Evolutionary conservation across 2,888 invertebrate species (phyloP), one percentile per base, ranked within the genome.

Genomic region (Lutraria lutraria): DNA sequence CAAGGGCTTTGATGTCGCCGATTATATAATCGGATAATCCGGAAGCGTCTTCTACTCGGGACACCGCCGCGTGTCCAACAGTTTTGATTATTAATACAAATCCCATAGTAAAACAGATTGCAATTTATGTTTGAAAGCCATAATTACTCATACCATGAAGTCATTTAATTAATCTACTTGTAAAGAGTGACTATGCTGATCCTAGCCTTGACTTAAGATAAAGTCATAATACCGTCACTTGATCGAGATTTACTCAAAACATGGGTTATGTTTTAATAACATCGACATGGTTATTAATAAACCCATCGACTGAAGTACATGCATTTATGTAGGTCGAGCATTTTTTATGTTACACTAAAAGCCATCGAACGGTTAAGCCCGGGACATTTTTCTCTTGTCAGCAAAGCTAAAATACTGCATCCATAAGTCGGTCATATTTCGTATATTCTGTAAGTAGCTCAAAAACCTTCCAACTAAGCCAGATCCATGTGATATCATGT

Each of bases 1-100:
- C 43, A 43, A 43, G 43, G 4, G 15, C 76, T 76, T 76, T 76
- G 76, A 76, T 76, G 76, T 76, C 76, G 76, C 63, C 63, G 63
- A 68, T 68, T 25, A 68, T 68, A 12, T n/a, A 68, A 0, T 6
- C 63, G 63, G 63, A 68, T 68, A 68, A 68, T 68, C 63, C 63
- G 25, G 25, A 25, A 68, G 63, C 8, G 63, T n/a, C 13, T 68
- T 68, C 63, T 68, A 10, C 63, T 68, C 63, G 12, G n/a, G n/a
- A 68, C 63, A 68, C 63, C 63, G 63, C 25, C 63, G 63, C 25
- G 63, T 25, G 63, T n/a, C 25, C 63, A n/a, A 12, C 12, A 68
- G 63, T 12, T 68, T 68, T 68, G 25, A 68, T 25, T 68, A n/a
- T 68, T 68, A 68, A 25, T 25, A 12, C 25, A 25, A 68, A 68